A percentile compares a stretch with the other conserved stretches of the same genome.
These are phyloP conservation scores for Acrossocheilus fasciatus DNA, from an alignment of 2,797 vertebrate genomes.

Conservation along the genomic window DNA sequence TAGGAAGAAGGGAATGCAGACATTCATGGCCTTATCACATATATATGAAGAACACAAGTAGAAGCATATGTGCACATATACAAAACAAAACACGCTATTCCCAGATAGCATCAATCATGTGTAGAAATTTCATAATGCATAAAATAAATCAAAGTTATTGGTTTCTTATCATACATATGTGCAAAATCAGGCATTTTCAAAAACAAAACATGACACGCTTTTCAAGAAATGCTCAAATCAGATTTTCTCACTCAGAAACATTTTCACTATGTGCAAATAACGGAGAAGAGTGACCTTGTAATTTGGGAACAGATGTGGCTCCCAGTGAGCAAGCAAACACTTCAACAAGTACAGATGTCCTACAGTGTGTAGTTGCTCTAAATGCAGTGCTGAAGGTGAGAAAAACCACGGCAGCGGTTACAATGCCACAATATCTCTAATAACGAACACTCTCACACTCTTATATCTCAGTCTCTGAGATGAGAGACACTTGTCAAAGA, in stretches of 20 bases:
- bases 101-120: conserved; percentile 36
- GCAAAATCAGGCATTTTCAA: conserved; percentile 68
- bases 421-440: neutral
- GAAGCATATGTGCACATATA: neutral
- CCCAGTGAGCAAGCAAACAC: conserved; percentile 47
- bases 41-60: conserved; percentile 13
- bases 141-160: conserved; percentile 72
- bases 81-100: conserved; percentile 13
- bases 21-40: neutral
- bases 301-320: conserved; percentile 60
- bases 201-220: conserved; percentile 61
- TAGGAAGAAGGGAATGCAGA: neutral
- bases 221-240: conserved; percentile 75
- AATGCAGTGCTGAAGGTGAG: neutral
- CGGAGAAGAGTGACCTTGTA: conserved; percentile 74
- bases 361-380: conserved; percentile 23
- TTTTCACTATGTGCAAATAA: conserved; percentile 76
- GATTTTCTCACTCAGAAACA: conserved; percentile 70
- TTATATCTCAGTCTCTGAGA: conserved; percentile 14
- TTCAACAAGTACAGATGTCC: conserved; percentile 63
- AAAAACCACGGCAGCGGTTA: neutral
- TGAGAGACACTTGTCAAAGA: conserved; percentile 43
- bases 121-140: conserved; percentile 58
- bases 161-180: conserved; percentile 63
- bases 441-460: neutral